Evolutionary conservation across 2,113 vertebrate genomes (phyloP).

Genomic region (Anarrhichthys ocellatus): DNA sequence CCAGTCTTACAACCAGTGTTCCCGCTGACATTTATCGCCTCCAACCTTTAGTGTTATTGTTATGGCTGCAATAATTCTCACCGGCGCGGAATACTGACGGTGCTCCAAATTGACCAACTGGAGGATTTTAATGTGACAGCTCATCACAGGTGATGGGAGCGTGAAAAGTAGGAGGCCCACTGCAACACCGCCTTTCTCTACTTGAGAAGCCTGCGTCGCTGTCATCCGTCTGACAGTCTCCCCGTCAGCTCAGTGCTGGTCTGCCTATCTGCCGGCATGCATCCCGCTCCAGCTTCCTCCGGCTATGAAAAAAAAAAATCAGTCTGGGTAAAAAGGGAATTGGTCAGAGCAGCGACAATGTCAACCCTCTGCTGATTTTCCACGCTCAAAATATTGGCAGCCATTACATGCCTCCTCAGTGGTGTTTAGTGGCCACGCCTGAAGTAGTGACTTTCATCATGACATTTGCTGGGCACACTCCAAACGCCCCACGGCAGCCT

Average conservation of each 20-base stretch:
- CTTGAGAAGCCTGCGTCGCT: slow-evolving; percentile 43
- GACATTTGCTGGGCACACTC: slow-evolving; percentile 68
- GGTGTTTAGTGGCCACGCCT: slow-evolving; percentile 44
- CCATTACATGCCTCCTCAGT: slow-evolving; percentile 51
- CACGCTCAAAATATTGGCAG: slow-evolving; percentile 65
- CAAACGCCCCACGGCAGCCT: slow-evolving; percentile 38
- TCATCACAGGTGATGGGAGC: slow-evolving; percentile 55
- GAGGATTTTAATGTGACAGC: slow-evolving; percentile 64
- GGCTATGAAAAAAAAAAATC: slow-evolving; percentile 6
- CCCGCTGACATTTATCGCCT: slow-evolving; percentile 68
- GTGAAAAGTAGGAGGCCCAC: slow-evolving; percentile 54
- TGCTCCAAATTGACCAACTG: slow-evolving; percentile 59
- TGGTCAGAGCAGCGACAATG: slow-evolving; percentile 53
- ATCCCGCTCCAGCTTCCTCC: slow-evolving; percentile 37
- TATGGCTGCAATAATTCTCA: slow-evolving; percentile 67
- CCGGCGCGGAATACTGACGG: slow-evolving; percentile 11
- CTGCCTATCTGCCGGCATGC: slow-evolving; percentile 36
- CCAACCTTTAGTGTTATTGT: slow-evolving; percentile 73
- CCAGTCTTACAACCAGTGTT: slow-evolving; percentile 39
- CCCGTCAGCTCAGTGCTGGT: slow-evolving; percentile 32
- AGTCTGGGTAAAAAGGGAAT: slow-evolving; percentile 27
- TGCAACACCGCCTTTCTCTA: slow-evolving; percentile 41
- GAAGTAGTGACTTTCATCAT: slow-evolving; percentile 67
- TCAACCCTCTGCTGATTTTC: slow-evolving; percentile 58
- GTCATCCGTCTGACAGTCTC: slow-evolving; percentile 45